Percentiles rank a stretch among this genome's conserved stretches.
Conservation (phyloP, 1,140 invertebrate genomes). For the Sarcophaga peregrina region DNA sequence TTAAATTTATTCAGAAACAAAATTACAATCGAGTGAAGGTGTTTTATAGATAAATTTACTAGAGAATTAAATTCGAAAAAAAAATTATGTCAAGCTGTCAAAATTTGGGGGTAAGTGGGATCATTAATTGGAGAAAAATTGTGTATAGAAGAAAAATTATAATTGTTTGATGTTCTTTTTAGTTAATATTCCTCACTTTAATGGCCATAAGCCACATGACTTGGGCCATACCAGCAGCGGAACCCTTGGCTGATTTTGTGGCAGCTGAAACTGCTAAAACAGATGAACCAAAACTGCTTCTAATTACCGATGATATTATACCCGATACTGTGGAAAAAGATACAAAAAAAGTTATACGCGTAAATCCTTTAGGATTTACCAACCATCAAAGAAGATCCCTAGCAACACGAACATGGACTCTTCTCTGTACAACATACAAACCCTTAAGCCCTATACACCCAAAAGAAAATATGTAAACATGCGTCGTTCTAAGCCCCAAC, state of each 20-base stretch:
- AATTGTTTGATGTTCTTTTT: background rate
- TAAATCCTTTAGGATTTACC: constrained; percentile 59
- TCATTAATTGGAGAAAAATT: background rate
- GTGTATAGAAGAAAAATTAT: background rate
- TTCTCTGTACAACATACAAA: constrained; percentile 58
- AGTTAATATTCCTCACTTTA: background rate
- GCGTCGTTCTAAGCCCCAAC: constrained; percentile 44
- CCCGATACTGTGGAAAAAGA: constrained; percentile 53
- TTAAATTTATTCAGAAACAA: background rate
- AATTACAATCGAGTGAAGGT: background rate
- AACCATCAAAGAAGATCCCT: constrained; percentile 51
- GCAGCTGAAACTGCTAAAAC: background rate
- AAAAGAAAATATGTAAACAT: constrained; percentile 54
- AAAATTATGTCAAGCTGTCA: constrained; percentile 23
- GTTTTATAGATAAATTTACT: background rate
- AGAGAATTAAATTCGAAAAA: background rate
- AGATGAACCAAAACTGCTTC: constrained; percentile 45
- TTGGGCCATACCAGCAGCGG: constrained; percentile 1
- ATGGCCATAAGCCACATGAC: constrained; percentile 4
- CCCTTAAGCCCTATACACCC: constrained; percentile 47
- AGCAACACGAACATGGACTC: constrained; percentile 55
- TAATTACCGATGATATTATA: constrained; percentile 59
- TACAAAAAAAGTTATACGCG: constrained; percentile 61
- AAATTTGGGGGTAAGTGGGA: constrained; percentile 53
- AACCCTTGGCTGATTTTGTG: background rate